Conservation (phyloP, 2,888 invertebrate genomes). For the Plebejus anna region DNA sequence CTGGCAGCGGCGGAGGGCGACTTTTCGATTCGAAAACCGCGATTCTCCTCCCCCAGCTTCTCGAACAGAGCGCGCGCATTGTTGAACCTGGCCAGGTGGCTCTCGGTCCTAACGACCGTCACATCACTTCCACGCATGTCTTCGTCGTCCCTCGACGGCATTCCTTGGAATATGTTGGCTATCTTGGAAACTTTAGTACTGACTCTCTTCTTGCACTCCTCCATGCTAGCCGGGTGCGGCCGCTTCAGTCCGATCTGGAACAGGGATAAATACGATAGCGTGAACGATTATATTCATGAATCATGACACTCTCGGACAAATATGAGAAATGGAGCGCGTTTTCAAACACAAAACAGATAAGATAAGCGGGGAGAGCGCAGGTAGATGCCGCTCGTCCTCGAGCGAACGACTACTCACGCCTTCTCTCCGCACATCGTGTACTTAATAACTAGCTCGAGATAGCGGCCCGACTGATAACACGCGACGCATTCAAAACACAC, state of each 20-base stretch:
- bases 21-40: conserved; percentile 79
- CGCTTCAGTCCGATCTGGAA: conserved; percentile 76
- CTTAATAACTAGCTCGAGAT: conserved; percentile 64
- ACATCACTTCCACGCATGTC: conserved; percentile 79
- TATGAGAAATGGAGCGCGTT: conserved; percentile 52
- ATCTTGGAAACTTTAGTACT: conserved; percentile 95
- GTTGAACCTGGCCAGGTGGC: conserved; percentile 94
- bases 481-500: conserved; percentile 40
- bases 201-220: conserved; percentile 83
- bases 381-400: conserved; percentile 59
- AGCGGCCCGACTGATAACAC: conserved; percentile 74
- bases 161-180: conserved; percentile 92
- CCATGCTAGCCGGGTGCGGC: conserved; percentile 80
- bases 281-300: conserved; percentile 39
- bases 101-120: conserved; percentile 91
- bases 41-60: conserved; percentile 89
- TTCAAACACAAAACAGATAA: conserved; percentile 55
- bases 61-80: conserved; percentile 95
- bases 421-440: conserved; percentile 62
- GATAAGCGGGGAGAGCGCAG: conserved; percentile 60
- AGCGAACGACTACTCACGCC: conserved; percentile 52
- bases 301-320: conserved; percentile 41
- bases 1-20: conserved; percentile 78
- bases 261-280: conserved; percentile 42
- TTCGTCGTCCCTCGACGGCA: conserved; percentile 80